Percentiles rank a stretch among this genome's conserved stretches.
phyloP scores from a whole-genome alignment of 2,113 vertebrate genomes.

The Peromyscus californicus region DNA sequence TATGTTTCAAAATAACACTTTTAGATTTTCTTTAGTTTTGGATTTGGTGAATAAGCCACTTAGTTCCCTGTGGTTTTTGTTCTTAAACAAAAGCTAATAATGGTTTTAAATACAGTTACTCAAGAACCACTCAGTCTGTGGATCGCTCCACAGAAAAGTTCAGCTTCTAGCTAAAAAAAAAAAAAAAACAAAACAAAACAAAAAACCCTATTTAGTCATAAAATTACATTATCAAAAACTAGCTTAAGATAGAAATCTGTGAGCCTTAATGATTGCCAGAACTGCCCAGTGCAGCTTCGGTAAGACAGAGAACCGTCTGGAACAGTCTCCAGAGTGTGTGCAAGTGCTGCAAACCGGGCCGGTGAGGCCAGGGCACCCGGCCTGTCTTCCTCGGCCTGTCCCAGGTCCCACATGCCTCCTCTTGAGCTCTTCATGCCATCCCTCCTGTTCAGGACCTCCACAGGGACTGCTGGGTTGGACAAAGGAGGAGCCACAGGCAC shows the following conservation, averaged over 20 bases:
- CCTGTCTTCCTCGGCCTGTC: fast-evolving
- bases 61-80: conserved; percentile 64
- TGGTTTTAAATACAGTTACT: conserved; percentile 82
- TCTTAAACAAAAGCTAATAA: conserved; percentile 64
- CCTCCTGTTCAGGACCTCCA: fast-evolving
- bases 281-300: conserved; percentile 60
- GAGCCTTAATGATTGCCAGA: conserved; percentile 52
- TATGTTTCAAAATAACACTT: conserved; percentile 82
- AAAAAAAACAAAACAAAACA: background rate
- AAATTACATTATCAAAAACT: conserved; percentile 67
- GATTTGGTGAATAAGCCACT: conserved; percentile 73
- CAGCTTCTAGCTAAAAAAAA: conserved; percentile 30
- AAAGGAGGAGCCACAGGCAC: conserved; percentile 22
- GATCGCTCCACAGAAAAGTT: conserved; percentile 49
- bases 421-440: background rate
- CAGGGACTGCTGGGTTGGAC: fast-evolving
- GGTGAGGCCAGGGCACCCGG: background rate
- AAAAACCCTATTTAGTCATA: conserved; percentile 67
- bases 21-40: conserved; percentile 69
- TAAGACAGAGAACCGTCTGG: conserved; percentile 61
- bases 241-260: conserved; percentile 62
- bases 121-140: conserved; percentile 68
- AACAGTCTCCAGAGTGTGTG: conserved; percentile 40
- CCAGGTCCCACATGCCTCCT: conserved; percentile 26
- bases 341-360: conserved; percentile 68